A percentile compares a stretch with the other conserved stretches of the same genome.
Conservation (phyloP, 2,113 vertebrate genomes). For the Sakesphorus luctuosus region DNA sequence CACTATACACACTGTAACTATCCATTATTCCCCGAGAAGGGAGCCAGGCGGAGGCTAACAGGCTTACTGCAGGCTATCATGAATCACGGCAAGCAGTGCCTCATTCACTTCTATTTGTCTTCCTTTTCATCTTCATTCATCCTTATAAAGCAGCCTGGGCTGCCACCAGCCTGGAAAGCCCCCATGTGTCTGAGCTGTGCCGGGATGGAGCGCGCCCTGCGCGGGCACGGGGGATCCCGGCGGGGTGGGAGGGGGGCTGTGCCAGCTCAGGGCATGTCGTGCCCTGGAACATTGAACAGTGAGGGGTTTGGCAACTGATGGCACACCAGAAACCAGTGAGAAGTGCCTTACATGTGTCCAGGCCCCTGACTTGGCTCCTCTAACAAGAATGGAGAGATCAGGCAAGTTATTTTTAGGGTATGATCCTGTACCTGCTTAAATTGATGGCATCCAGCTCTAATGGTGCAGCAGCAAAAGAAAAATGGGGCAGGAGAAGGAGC, state of each 20-base stretch:
- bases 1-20: conserved; percentile 84
- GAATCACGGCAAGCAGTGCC: conserved; percentile 89
- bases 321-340: rapidly evolving
- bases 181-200: not conserved
- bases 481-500: conserved; percentile 46
- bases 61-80: conserved; percentile 83
- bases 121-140: conserved; percentile 95
- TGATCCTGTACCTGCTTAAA: conserved; percentile 47
- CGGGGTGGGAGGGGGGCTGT: rapidly evolving
- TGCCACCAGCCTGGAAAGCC: conserved; percentile 75
- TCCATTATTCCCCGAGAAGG: conserved; percentile 84
- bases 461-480: conserved; percentile 46
- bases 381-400: conserved; percentile 33
- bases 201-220: not conserved
- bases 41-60: conserved; percentile 81
- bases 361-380: not conserved
- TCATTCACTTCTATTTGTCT: conserved; percentile 87
- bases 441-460: conserved; percentile 54
- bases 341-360: rapidly evolving
- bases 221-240: not conserved
- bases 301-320: rapidly evolving
- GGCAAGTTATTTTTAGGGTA: conserved; percentile 49
- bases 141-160: conserved; percentile 82
- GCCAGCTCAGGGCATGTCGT: not conserved
- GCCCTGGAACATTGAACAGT: rapidly evolving